Conservation (phyloP, 1,140 invertebrate genomes). For the Drosophila triauraria region DNA sequence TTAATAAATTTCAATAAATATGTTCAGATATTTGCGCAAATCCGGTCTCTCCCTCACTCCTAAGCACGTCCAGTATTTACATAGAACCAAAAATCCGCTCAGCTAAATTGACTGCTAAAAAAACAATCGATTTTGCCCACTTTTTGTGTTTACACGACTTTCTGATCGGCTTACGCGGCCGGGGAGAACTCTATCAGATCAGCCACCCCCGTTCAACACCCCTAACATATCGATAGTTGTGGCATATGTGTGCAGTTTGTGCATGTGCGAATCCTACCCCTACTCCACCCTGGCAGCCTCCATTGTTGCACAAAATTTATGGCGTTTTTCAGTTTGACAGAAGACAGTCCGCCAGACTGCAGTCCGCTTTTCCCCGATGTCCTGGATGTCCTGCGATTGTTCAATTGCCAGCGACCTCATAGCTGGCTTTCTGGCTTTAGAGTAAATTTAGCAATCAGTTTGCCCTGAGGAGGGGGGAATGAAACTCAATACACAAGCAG, state of each 20-base stretch:
- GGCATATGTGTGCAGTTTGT: slow-evolving; percentile 75
- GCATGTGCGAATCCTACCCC: slow-evolving; percentile 66
- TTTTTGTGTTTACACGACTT: slow-evolving; percentile 65
- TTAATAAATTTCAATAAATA: not conserved
- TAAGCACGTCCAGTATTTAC: slow-evolving; percentile 35
- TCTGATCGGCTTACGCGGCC: slow-evolving; percentile 67
- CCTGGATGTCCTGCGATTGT: slow-evolving; percentile 29
- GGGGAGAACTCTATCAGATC: slow-evolving; percentile 1
- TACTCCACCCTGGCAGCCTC: slow-evolving; percentile 37
- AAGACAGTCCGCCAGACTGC: slow-evolving; percentile 25
- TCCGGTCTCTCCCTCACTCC: not conserved
- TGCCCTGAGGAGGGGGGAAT: not conserved
- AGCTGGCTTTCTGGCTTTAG: slow-evolving; percentile 29
- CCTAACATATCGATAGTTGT: slow-evolving; percentile 48
- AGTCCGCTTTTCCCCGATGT: slow-evolving; percentile 17
- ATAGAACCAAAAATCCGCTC: slow-evolving; percentile 62
- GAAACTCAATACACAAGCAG: not conserved
- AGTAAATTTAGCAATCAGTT: slow-evolving; percentile 38
- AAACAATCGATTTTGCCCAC: slow-evolving; percentile 31
- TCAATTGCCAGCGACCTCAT: slow-evolving; percentile 5
- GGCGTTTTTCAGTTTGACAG: slow-evolving; percentile 82
- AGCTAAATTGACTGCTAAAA: slow-evolving; percentile 72
- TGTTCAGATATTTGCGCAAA: not conserved
- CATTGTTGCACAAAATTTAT: slow-evolving; percentile 71
- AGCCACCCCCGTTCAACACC: slow-evolving; percentile 42